Conservation (phyloP, 2,888 invertebrate species). For the Cheilosia variabilis region DNA sequence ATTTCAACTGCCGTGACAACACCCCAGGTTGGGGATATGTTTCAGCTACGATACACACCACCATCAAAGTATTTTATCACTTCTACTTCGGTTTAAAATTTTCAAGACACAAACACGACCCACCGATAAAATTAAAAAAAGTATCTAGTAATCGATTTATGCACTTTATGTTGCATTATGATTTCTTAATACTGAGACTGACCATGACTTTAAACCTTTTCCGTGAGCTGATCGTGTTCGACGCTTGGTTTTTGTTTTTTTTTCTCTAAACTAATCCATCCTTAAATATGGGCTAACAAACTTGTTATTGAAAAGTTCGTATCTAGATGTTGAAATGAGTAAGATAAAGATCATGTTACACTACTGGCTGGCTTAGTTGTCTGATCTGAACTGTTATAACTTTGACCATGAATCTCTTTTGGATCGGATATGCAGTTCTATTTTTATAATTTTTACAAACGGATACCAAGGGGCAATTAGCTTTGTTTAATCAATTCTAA, state of each 20-base stretch:
- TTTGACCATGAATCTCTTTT: conserved; percentile 45
- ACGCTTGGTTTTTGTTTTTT: background rate
- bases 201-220: conserved; percentile 69
- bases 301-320: conserved; percentile 7
- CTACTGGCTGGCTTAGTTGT: conserved; percentile 9
- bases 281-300: background rate
- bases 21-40: background rate
- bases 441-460: background rate
- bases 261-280: background rate
- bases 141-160: conserved; percentile 13
- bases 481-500: conserved; percentile 15
- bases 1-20: conserved; percentile 11
- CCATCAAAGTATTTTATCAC: background rate
- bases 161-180: conserved; percentile 18
- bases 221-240: conserved; percentile 36
- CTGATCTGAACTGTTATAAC: conserved; percentile 12
- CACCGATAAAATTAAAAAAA: conserved; percentile 12
- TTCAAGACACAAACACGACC: conserved; percentile 22
- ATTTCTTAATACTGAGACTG: conserved; percentile 53
- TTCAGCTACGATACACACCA: background rate
- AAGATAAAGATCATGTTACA: conserved; percentile 51
- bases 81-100: background rate
- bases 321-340: background rate
- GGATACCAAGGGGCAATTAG: conserved; percentile 7
- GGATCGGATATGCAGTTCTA: conserved; percentile 18